Base-by-base conservation (phyloP, 2,888 invertebrate species). In the Diplazon laetatorius region DNA sequence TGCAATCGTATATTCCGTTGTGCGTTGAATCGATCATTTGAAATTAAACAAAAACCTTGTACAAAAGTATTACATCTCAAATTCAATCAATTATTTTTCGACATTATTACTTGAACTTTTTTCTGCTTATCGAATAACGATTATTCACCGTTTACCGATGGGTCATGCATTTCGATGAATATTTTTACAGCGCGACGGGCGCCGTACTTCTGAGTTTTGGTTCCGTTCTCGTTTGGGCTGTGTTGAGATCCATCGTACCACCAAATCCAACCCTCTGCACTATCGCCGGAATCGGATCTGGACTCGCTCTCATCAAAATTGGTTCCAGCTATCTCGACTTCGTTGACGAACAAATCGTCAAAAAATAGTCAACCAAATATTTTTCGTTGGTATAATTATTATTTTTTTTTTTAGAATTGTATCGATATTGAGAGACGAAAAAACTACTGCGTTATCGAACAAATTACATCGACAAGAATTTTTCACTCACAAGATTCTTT, bases 141-240 rank as follows among this genome's bases (percentile, higher is more conserved):
- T n/a, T n/a, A n/a, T n/a, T n/a, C n/a, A n/a, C n/a, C n/a, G n/a
- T n/a, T n/a, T n/a, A n/a, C n/a, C n/a, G n/a, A n/a, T n/a, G n/a
- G n/a, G n/a, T n/a, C n/a, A n/a, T n/a, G 30, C 6, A 6, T 30
- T 5, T 6, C 30, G 30, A 30, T 30, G 6, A 30, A 30, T 5
- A 30, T 82, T 76, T 80, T 91, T 90, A 73, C 85, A 93, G 93
- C 90, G 90, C 91, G 48, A 92, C 95, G 76, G 96, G 96, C 65
- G 95, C 97, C 52, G 93, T 96, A 9, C 93, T 98, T 20, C 96
- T 98, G 93, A 97, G 97, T 82, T 94, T 98, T 88, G 98, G 98
- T 12, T 97, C 97, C 0, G 95, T 98, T 57, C 93, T 98, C 73
- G 92, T 96, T 80, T 97, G 97, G 96, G 98, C 98, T 8, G 95